Evolutionary conservation across 2,888 invertebrate genomes (phyloP).

Genomic region (Spialia ferax): DNA sequence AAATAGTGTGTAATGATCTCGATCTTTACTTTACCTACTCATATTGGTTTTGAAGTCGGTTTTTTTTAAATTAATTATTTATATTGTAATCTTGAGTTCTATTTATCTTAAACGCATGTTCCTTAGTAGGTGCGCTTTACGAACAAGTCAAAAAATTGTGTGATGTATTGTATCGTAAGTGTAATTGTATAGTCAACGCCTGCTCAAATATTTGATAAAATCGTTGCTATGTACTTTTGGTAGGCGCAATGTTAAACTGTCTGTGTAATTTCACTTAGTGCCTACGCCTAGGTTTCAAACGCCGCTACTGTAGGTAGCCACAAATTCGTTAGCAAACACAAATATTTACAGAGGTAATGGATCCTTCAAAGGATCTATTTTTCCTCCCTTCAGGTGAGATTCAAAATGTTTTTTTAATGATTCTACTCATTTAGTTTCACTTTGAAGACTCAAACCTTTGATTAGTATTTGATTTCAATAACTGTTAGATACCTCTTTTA

Average conservation of each 20-base stretch:
- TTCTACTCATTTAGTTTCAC: neutral
- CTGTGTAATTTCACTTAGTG: slow-evolving; percentile 5
- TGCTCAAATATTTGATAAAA: neutral
- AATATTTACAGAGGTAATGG: slow-evolving; percentile 33
- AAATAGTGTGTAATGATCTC: too few species aligned
- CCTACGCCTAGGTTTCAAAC: slow-evolving; percentile 12
- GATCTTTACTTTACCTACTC: too few species aligned
- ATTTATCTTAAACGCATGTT: too few species aligned
- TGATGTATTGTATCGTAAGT: too few species aligned
- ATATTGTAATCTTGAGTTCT: too few species aligned
- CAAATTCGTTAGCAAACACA: slow-evolving; percentile 25
- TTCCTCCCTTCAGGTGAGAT: slow-evolving; percentile 1
- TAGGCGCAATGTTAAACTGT: neutral
- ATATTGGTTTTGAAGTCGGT: too few species aligned
- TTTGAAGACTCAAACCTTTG: neutral
- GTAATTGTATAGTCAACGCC: too few species aligned
- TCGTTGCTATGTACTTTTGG: neutral
- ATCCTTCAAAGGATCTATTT: slow-evolving; percentile 8
- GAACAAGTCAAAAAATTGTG: too few species aligned
- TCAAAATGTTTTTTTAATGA: slow-evolving; percentile 3
- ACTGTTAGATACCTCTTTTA: neutral
- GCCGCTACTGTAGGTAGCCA: slow-evolving; percentile 4
- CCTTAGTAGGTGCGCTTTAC: too few species aligned
- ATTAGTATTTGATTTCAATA: slow-evolving; percentile 1
- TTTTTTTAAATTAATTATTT: too few species aligned